A percentile compares a stretch with the other conserved stretches of the same genome.
These are phyloP conservation scores for Hipparchia sbordonii DNA, from an alignment of 2,888 invertebrate species.

Conservation along the genomic window DNA sequence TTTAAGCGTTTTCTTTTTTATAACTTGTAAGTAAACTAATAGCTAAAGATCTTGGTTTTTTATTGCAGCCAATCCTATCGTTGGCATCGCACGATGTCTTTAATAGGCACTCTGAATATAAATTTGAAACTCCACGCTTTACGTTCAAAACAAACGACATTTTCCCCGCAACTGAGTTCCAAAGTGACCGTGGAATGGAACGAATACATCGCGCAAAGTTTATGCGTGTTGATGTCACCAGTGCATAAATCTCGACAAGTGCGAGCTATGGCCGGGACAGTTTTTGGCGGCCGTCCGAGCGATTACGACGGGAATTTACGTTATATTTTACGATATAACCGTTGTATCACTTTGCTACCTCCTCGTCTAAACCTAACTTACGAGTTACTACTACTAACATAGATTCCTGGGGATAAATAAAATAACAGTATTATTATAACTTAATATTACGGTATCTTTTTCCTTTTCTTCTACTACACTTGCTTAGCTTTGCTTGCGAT, in stretches of 20 bases:
- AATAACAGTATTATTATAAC: no score
- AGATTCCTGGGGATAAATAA: no score
- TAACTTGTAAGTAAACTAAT: no score
- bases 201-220: slow-evolving; percentile 55
- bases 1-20: no score
- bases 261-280: slow-evolving; percentile 55
- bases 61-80: no score
- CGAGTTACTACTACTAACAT: no score
- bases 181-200: slow-evolving; percentile 32
- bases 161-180: slow-evolving; percentile 27
- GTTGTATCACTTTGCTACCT: background rate
- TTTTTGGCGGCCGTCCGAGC: slow-evolving; percentile 56
- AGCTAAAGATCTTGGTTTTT: no score
- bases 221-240: slow-evolving; percentile 74
- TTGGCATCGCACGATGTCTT: no score
- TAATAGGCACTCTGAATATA: background rate
- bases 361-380: background rate
- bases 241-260: slow-evolving; percentile 70
- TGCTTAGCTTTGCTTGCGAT: no score
- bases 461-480: no score
- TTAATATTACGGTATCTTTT: no score
- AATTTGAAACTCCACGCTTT: background rate
- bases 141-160: slow-evolving; percentile 13
- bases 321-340: slow-evolving; percentile 1
- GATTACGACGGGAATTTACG: slow-evolving; percentile 39